These are phyloP conservation scores for Sycophila sp. DNA, from an alignment of 1,140 invertebrate species.

Conservation along the genomic window DNA sequence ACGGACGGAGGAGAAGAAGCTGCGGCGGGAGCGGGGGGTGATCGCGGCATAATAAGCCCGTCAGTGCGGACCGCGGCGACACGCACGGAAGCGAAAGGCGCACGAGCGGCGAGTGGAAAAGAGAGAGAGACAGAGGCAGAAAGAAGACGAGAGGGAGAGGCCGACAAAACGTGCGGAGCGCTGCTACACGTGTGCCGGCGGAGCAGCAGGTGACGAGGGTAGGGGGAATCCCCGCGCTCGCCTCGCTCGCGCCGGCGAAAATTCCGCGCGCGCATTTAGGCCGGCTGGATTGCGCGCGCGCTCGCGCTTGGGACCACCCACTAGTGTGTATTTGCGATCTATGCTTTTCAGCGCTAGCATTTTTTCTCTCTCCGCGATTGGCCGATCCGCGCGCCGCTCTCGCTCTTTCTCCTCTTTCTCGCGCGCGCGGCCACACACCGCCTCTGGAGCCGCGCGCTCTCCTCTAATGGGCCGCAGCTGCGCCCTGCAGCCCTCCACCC, in stretches of 20 bases:
- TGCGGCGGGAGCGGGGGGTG: background rate
- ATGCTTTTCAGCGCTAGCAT: constrained; percentile 11
- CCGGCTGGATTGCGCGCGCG: constrained; percentile 42
- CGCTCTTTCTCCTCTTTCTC: background rate
- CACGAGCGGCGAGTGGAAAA: background rate
- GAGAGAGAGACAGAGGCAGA: background rate
- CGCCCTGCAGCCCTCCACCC: background rate
- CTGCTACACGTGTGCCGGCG: constrained; percentile 8
- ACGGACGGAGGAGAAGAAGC: background rate
- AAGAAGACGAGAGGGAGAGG: background rate
- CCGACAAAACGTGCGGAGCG: background rate
- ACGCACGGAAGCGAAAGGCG: too few relatives aligned
- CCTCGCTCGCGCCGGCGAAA: constrained; percentile 35
- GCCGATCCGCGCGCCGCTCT: background rate
- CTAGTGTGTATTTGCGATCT: constrained; percentile 41
- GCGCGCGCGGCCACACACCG: constrained; percentile 41
- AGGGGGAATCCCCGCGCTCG: background rate
- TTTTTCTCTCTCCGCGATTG: background rate
- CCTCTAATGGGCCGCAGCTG: background rate
- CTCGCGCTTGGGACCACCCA: constrained; percentile 53
- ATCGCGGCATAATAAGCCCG: too few relatives aligned
- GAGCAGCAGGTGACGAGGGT: background rate
- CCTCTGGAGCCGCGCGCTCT: too few relatives aligned
- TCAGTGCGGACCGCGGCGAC: too few relatives aligned
- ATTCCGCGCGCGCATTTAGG: constrained; percentile 52